Evolutionary conservation across 2,888 invertebrate genomes (phyloP), one percentile per base, ranked within the genome.

Genomic region (Emmelina monodactyla): DNA sequence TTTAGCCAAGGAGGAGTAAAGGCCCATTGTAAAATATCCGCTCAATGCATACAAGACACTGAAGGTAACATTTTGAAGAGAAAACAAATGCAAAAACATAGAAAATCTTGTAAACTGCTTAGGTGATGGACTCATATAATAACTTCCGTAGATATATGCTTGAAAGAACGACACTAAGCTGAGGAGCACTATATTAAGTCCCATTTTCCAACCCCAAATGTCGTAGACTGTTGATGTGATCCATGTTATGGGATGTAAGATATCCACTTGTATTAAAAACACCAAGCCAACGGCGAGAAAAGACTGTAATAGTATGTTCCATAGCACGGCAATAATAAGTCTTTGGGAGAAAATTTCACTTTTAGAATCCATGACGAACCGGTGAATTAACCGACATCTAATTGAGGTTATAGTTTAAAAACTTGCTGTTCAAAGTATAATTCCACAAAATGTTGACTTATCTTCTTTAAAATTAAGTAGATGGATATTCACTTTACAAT

Each of bases 71-170:
- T 86, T 84, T 49, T 86, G 86, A 1, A 84, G 40, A 0, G 86
- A 82, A 45, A 88, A 85, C 45, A 86, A 72, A 22, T 82, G 82
- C 19, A 85, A 53, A 33, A 90, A 71, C 68, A 85, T 86, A 2
- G 82, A 81, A 49, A 89, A 88, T 49, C 91, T 82, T 10, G 86
- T 88, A 25, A 84, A 80, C 41, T 83, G 82, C 49, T 86, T 88
- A 0, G 80, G 76, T 22, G 83, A 67, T 32, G 83, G 82, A 13
- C 81, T 69, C 14, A 89, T 76, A 47, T 88, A 88, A 44, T 85
- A 86, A 53, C 87, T 88, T 31, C 87, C 87, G 51, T 87, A 85
- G 22, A 88, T 78, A 28, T 88, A 72, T n/a, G 89, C 88, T 66
- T 89, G 89, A 4, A 87, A 76, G 40, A 88, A 83, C 7, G 88